Evolutionary conservation across 2,113 vertebrate genomes (phyloP), one percentile per base, ranked within the genome.

Genomic region (Gasterosteus nipponicus): DNA sequence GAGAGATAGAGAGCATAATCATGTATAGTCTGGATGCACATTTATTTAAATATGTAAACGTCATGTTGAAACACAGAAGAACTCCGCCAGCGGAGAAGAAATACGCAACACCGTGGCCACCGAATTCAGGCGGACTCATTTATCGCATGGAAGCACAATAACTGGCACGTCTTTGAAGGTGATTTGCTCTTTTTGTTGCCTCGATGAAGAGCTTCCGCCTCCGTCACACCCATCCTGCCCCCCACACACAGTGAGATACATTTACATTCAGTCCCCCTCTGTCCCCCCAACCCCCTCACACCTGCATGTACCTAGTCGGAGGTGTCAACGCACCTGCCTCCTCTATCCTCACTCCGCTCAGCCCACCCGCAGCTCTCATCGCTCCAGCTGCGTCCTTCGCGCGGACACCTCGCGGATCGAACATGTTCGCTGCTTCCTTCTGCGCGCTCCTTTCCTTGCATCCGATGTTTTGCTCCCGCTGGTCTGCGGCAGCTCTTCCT

Each of bases 181-280:
- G 29, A 18, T 2, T 39, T 59, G 35, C 61, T 60, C 11, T 26
- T 19, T n/a, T 47, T 63, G 18, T 19, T 78, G 39, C 5, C 18
- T 54, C 51, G 11, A 14, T 57, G 56, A 57, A 57, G 15, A 75
- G 29, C 42, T 35, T 29, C 16, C 59, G 11, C 56, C 69, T 3
- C 22, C 26, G 26, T 63, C 10, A 22, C 35, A 14, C 61, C 9
- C 22, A 16, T 44, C 16, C 14, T 61, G 59, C 14, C 11, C 35
- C 35, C 4, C 35, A 38, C 46, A 15, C 12, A 15, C 44, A 46
- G 33, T 3, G 35, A 38, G 22, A 26, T 26, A 26, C 66, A 59
- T 90, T 89, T 88, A 56, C 91, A 91, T 66, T 90, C 88, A 90
- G 74, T 80, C 49, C 18, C 35, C n/a, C 44, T 63, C 2, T 68